These are phyloP conservation scores for Ispidina picta DNA, from an alignment of 2,797 vertebrate genomes.

Conservation along the genomic window DNA sequence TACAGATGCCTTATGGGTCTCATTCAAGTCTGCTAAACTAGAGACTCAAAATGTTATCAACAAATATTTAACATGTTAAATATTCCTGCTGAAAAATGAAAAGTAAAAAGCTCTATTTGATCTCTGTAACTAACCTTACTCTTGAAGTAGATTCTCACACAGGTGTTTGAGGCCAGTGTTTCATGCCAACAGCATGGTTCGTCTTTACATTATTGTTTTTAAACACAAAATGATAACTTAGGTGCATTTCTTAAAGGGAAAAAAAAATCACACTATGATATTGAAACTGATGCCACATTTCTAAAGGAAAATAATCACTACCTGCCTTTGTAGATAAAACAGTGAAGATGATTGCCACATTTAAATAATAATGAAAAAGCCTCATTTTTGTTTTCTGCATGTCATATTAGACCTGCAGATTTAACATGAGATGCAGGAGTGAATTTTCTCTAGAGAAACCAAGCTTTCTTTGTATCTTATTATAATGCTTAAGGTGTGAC, in stretches of 20 bases:
- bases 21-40: not conserved
- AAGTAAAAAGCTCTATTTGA: not conserved
- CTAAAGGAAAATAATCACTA: not conserved
- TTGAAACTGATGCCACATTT: not conserved
- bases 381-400: not conserved
- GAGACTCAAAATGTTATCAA: not conserved
- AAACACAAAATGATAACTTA: not conserved
- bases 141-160: not conserved
- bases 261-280: not conserved
- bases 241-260: not conserved
- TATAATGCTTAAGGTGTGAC: not conserved
- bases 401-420: not conserved
- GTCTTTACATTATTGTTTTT: not conserved
- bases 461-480: not conserved
- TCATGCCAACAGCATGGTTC: not conserved
- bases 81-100: not conserved
- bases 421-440: not conserved
- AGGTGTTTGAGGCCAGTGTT: accelerated
- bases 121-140: not conserved
- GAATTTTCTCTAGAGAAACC: slow-evolving; percentile 1
- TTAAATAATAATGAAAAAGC: slow-evolving; percentile 12
- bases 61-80: not conserved
- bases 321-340: not conserved
- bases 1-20: not conserved
- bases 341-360: not conserved